Evolutionary conservation across 2,888 invertebrate species (phyloP).

Genomic region (Dryobotodes eremita): DNA sequence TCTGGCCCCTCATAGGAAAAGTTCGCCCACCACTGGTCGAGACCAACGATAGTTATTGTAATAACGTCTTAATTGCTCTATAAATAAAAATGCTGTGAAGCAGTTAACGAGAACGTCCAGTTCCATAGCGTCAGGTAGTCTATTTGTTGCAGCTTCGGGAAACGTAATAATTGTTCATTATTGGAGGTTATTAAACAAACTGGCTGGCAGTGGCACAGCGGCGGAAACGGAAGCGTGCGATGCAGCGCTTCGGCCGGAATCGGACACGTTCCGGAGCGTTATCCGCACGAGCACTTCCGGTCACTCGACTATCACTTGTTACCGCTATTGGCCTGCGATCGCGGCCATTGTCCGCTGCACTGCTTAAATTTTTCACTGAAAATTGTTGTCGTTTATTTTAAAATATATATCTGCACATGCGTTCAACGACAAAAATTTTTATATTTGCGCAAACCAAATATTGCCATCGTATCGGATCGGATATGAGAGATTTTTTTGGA

Average conservation of each 20-base stretch:
- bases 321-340: conserved; percentile 56
- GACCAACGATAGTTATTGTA: background rate
- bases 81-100: background rate
- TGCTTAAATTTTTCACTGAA: conserved; percentile 56
- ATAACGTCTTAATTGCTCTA: background rate
- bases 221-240: conserved; percentile 73
- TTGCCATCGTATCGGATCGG: conserved; percentile 13
- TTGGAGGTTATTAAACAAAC: conserved; percentile 75
- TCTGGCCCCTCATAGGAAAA: too few relatives aligned
- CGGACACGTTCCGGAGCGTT: conserved; percentile 86
- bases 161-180: conserved; percentile 69
- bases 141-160: conserved; percentile 47
- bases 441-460: conserved; percentile 41
- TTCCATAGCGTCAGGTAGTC: conserved; percentile 11
- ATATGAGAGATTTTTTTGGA: conserved; percentile 11
- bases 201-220: conserved; percentile 67
- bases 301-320: conserved; percentile 69
- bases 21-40: too few relatives aligned
- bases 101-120: too few relatives aligned
- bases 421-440: conserved; percentile 14
- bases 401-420: conserved; percentile 13
- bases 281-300: conserved; percentile 82
- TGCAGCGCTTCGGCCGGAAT: conserved; percentile 73
- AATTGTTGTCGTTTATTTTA: conserved; percentile 38
- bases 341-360: conserved; percentile 59